phyloP scores from a whole-genome alignment of 1,140 invertebrate genomes.

The Teleogryllus occipitalis region DNA sequence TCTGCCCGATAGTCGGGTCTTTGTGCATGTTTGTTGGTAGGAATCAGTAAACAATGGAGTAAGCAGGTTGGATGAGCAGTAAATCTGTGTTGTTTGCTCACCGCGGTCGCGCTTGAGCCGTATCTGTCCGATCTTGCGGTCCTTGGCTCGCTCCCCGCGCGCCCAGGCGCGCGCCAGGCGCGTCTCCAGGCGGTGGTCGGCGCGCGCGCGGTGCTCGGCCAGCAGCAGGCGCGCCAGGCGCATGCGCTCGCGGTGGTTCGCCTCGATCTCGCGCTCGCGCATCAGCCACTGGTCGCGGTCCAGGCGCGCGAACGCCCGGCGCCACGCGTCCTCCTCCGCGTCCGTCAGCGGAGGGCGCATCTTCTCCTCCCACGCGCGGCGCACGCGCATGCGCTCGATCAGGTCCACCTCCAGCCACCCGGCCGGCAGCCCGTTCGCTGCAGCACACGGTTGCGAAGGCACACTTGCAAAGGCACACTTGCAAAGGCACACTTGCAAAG shows the following conservation, averaged over 20 bases:
- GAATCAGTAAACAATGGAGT: too few species aligned
- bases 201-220: background rate
- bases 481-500: too few species aligned
- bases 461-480: too few species aligned
- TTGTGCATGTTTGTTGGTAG: too few species aligned
- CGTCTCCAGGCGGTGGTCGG: background rate
- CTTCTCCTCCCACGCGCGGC: slow-evolving; percentile 46
- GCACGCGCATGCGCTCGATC: slow-evolving; percentile 50
- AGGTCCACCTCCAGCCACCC: slow-evolving; percentile 52
- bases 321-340: slow-evolving; percentile 42
- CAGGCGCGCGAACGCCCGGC: slow-evolving; percentile 49
- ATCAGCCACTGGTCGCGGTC: slow-evolving; percentile 56
- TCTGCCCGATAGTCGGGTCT: too few species aligned
- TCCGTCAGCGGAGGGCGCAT: slow-evolving; percentile 43
- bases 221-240: background rate
- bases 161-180: background rate
- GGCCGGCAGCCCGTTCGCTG: slow-evolving; percentile 48
- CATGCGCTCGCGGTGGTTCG: background rate
- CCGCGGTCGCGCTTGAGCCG: background rate
- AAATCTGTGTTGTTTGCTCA: background rate
- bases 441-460: slow-evolving; percentile 19
- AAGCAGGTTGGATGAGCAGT: too few species aligned
- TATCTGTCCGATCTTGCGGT: background rate
- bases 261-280: slow-evolving; percentile 39
- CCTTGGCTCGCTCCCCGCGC: background rate